Conservation (phyloP, 2,888 invertebrate species). For the Platerodrilus igneus region DNA sequence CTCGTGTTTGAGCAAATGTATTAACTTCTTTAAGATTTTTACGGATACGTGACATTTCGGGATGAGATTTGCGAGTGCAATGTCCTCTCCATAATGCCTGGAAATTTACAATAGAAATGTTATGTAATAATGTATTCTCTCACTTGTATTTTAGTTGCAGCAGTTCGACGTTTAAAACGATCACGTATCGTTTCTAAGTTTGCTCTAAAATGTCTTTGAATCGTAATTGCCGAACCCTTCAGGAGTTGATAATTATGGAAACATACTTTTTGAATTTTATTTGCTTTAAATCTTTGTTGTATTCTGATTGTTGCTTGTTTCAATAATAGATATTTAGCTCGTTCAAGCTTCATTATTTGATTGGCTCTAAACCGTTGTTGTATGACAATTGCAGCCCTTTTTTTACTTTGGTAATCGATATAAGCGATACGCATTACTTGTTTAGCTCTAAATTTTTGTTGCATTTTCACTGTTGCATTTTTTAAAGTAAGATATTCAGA, state of each 20-base stretch:
- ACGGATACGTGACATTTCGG: slow-evolving; percentile 35
- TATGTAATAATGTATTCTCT: slow-evolving; percentile 17
- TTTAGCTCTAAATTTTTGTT: slow-evolving; percentile 35
- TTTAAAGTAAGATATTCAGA: slow-evolving; percentile 34
- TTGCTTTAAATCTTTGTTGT: slow-evolving; percentile 45
- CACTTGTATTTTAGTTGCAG: slow-evolving; percentile 64
- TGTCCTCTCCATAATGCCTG: slow-evolving; percentile 45
- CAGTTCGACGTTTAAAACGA: slow-evolving; percentile 35
- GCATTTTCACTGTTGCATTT: slow-evolving; percentile 46
- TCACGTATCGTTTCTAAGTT: slow-evolving; percentile 42
- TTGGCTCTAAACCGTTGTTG: slow-evolving; percentile 44
- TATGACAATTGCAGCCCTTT: slow-evolving; percentile 34
- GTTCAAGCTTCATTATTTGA: slow-evolving; percentile 34
- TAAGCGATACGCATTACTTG: slow-evolving; percentile 32
- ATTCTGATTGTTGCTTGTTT: slow-evolving; percentile 41
- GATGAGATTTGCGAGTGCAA: slow-evolving; percentile 34
- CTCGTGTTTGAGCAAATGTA: slow-evolving; percentile 35
- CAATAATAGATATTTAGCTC: slow-evolving; percentile 36
- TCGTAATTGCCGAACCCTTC: slow-evolving; percentile 41
- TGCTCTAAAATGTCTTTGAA: slow-evolving; percentile 54
- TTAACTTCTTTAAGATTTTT: slow-evolving; percentile 37
- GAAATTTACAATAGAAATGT: slow-evolving; percentile 16
- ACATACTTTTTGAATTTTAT: slow-evolving; percentile 20
- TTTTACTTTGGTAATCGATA: slow-evolving; percentile 21
- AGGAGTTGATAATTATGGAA: slow-evolving; percentile 16